Evolutionary conservation across 1,140 invertebrate species (phyloP), one percentile per base, ranked within the genome.

Genomic region (Orchesella cincta): DNA sequence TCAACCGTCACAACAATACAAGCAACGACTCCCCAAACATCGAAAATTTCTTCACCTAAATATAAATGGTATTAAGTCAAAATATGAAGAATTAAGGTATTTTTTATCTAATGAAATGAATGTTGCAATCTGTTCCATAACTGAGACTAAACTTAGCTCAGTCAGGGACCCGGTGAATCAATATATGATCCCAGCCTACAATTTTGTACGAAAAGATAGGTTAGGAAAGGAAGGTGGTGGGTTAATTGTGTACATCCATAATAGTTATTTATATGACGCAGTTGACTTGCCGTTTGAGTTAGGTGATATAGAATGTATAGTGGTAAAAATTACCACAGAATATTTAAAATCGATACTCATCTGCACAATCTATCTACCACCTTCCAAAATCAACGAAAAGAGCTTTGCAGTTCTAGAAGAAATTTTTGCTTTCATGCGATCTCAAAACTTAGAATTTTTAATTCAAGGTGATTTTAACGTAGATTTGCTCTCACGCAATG

Each of bases 21-120:
- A n/a, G n/a, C n/a, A n/a, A n/a, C 8, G 54, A 23, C 54, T 57
- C 5, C 54, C 54, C 3, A 57, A 23, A 14, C 54, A 57, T n/a
- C 54, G 12, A 33, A 67, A 67, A 33, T 31, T 67, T 31, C 28
- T 67, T 3, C 62, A 67, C 23, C 5, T 67, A 67, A 67, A 67
- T n/a, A 33, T 67, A 26, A 67, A 67, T n/a, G 62, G 62, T 3
- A 8, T 67, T 12, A 67, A 67, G 31, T 31, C 28, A 8, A 67
- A 33, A 67, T 67, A 31, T 31, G 31, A 3, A 12, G 62, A 67
- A 31, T 29, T 67, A 67, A 33, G 28, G 14, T 29, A 67, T 31
- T 33, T 67, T 14, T 23, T 67, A 29, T 3, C 33, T 5, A 29
- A 14, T 31, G 62, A 67, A 67, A 33, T 8, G 33, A 33, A 67